Evolutionary conservation across 2,113 vertebrate genomes (phyloP), one percentile per base, ranked within the genome.

Genomic region (Prolemur simus): DNA sequence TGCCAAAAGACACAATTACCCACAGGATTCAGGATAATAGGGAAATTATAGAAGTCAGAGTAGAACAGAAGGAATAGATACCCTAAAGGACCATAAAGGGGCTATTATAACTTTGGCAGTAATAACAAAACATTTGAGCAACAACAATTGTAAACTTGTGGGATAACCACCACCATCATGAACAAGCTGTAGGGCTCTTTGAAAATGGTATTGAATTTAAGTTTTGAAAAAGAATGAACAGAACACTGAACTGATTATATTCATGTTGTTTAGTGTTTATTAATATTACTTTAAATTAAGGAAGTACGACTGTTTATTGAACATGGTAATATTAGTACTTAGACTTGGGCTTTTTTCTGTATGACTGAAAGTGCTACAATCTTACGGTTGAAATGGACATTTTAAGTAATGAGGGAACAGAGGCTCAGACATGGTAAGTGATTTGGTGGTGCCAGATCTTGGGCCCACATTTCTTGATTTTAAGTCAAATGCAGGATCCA

Each of bases 21-120:
- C 86, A 92, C 58, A 80, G 92, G 76, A 96, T 84, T 93, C 82
- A 49, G 45, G n/a, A 82, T 93, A 85, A 93, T 88, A 89, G 66
- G 56, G 66, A 80, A 69, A 87, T 91, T 85, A 45, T 39, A 77
- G 86, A 83, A 78, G 63, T 83, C 86, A 20, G 45, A 93, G 76
- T 63, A 83, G 47, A 78, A 74, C 32, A 87, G 81, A 86, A 92
- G 68, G 66, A 94, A 78, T 74, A 81, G 89, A 87, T 47, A 73
- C 81, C 69, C 64, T 25, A 47, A 80, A 89, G 81, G 17, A 84
- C 92, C 71, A 47, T 84, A 92, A 96, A 96, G 52, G 7, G 47
- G 42, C 52, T 85, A 34, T 93, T 88, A 45, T 76, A 71, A 82
- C 20, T 91, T 93, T 58, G 56, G 52, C 25, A 88, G 45, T 92